Evolutionary conservation across 2,797 vertebrate genomes (phyloP).

Genomic region (Argyrosomus regius): DNA sequence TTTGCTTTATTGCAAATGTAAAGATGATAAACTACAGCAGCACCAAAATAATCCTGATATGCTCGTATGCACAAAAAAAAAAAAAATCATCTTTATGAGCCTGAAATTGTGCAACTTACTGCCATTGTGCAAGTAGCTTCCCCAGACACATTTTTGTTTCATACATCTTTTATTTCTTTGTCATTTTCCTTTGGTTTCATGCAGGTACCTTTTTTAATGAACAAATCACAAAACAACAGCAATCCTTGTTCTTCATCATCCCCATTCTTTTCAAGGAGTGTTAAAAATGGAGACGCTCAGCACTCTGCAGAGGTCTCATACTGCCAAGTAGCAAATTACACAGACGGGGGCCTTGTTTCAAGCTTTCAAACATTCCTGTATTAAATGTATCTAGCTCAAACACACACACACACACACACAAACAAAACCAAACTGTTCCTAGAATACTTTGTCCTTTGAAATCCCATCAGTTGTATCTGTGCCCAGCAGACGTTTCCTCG

Average conservation of each 20-base stretch:
- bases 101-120: not conserved
- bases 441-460: not conserved
- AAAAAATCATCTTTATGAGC: not conserved
- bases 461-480: conserved; percentile 5
- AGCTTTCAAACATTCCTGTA: conserved; percentile 22
- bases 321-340: conserved; percentile 30
- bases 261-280: conserved; percentile 14
- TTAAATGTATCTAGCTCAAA: not conserved
- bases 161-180: not conserved
- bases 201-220: conserved; percentile 2
- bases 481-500: conserved; percentile 41
- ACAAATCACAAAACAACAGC: conserved; percentile 8
- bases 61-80: not conserved
- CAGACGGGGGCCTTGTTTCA: conserved; percentile 36
- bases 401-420: not conserved
- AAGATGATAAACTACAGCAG: not conserved
- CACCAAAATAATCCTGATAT: not conserved
- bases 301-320: conserved; percentile 17
- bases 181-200: conserved; percentile 6
- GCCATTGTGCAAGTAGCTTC: not conserved
- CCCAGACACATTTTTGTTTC: not conserved
- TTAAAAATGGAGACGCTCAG: not conserved
- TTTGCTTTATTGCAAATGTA: not conserved
- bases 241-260: not conserved
- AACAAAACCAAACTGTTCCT: not conserved